A percentile compares a stretch with the other conserved stretches of the same genome.
phyloP scores from a whole-genome alignment of 2,797 vertebrate species.

The Cetoscarus ocellatus region DNA sequence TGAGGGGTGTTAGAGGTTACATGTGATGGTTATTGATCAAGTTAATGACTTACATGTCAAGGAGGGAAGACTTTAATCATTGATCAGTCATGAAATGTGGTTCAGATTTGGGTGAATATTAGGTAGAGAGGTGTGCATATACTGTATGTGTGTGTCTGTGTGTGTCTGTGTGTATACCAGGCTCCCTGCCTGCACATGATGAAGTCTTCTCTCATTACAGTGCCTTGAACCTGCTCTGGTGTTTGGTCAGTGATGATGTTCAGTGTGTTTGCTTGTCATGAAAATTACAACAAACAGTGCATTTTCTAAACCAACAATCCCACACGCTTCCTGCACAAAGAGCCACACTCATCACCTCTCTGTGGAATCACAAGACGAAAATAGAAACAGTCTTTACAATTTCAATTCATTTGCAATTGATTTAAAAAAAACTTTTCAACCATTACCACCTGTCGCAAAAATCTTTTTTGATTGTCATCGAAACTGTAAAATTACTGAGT shows the following conservation, averaged over 20 bases:
- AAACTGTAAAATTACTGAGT: no score
- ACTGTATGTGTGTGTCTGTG: not conserved
- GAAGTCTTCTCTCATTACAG: conserved; percentile 51
- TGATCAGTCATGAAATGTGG: conserved; percentile 20
- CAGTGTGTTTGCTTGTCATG: conserved; percentile 60
- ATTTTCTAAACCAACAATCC: conserved; percentile 67
- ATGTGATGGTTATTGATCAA: conserved; percentile 56
- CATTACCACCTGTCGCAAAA: no score
- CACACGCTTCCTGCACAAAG: conserved; percentile 13
- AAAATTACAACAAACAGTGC: conserved; percentile 52
- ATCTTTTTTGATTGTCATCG: no score
- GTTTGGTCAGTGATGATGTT: conserved; percentile 68
- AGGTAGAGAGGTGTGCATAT: no score
- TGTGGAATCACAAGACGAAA: not conserved
- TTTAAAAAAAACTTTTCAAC: no score
- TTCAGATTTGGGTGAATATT: conserved; percentile 7
- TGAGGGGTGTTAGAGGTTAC: conserved; percentile 18
- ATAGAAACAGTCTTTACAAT: no score
- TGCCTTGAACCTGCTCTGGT: conserved; percentile 40
- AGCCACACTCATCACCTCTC: not conserved
- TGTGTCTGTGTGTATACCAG: conserved; percentile 6
- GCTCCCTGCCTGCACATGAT: conserved; percentile 18
- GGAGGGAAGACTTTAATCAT: conserved; percentile 49
- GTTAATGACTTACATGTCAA: conserved; percentile 58
- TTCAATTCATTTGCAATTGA: no score